Evolutionary conservation across 2,113 vertebrate species (phyloP).

Genomic region (Micronycteris hirsuta): DNA sequence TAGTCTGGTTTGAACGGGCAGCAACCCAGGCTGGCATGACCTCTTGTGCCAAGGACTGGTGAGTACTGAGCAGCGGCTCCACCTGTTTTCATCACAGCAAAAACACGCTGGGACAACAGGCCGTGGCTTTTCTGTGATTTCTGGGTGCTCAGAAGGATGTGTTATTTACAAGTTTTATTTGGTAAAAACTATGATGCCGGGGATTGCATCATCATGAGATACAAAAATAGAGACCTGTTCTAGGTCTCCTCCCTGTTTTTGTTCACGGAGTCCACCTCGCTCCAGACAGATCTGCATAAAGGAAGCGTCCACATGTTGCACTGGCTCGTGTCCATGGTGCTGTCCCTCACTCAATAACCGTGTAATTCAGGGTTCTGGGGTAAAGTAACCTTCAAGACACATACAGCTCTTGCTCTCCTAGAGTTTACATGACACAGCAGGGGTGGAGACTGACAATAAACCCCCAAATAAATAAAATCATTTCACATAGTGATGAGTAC

Average conservation of each 20-base stretch:
- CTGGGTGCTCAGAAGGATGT: not conserved
- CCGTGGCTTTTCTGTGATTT: not conserved
- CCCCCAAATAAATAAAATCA: not conserved
- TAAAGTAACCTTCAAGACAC: not conserved
- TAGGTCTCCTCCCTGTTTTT: not conserved
- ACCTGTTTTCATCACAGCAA: not conserved
- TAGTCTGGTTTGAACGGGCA: not conserved
- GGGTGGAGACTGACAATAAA: not conserved
- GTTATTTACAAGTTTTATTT: not conserved
- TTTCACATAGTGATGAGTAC: not conserved
- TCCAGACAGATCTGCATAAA: not conserved
- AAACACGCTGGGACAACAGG: not conserved
- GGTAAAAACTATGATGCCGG: not conserved
- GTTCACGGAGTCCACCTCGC: not conserved
- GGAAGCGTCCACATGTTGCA: not conserved
- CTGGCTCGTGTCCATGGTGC: not conserved
- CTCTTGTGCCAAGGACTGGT: not conserved
- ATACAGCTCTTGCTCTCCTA: not conserved
- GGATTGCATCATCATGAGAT: not conserved
- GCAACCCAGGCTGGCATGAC: not conserved
- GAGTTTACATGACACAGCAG: not conserved
- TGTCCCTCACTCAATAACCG: not conserved
- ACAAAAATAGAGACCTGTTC: not conserved
- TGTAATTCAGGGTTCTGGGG: not conserved
- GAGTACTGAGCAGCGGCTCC: not conserved